phyloP scores from a whole-genome alignment of 2,113 vertebrate genomes.

The Prunella himalayana region DNA sequence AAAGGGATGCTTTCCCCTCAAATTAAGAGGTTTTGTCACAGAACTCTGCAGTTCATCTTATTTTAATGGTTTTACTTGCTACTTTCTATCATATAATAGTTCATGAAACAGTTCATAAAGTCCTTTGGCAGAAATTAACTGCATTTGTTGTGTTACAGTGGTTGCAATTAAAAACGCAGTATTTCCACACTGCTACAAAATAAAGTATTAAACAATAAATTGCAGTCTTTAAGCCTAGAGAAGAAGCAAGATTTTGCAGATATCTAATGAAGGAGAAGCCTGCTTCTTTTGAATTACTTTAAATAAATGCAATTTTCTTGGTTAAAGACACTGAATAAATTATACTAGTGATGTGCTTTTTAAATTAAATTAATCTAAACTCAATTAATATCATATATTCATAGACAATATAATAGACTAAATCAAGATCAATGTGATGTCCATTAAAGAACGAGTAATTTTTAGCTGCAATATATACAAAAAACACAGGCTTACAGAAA shows the following conservation, averaged over 20 bases:
- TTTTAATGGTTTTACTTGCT: not conserved
- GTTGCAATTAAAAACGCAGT: not conserved
- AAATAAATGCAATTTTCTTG: slow-evolving; percentile 28
- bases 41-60: not conserved
- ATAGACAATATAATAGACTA: not conserved
- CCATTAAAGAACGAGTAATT: not conserved
- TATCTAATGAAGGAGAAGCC: not conserved
- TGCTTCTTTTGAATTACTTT: not conserved
- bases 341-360: slow-evolving; percentile 4
- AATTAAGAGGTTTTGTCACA: not conserved
- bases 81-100: not conserved
- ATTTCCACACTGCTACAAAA: not conserved
- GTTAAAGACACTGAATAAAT: slow-evolving; percentile 38
- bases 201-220: not conserved
- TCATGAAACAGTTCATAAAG: not conserved
- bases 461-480: not conserved
- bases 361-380: not conserved
- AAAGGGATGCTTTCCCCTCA: not conserved
- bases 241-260: not conserved
- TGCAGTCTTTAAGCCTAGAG: not conserved
- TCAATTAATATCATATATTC: slow-evolving; percentile 28
- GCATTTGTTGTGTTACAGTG: not conserved
- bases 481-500: not conserved
- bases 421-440: slow-evolving; percentile 5
- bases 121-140: not conserved